phyloP scores from a whole-genome alignment of 1,140 invertebrate species.

The Brachionus rotundiformis region DNA sequence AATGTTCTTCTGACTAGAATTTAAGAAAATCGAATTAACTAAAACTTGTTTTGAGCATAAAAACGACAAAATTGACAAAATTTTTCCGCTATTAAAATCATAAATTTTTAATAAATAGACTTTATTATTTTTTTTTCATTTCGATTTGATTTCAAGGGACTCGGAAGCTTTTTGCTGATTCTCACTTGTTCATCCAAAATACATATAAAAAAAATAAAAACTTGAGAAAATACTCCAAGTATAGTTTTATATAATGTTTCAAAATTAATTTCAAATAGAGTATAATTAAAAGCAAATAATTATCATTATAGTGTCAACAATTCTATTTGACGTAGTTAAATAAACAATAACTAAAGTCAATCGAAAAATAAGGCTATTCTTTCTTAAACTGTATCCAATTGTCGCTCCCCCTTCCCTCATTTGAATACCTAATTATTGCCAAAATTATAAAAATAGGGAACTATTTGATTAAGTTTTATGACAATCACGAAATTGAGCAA shows the following conservation, averaged over 20 bases:
- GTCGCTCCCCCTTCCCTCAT: no score
- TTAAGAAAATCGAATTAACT: not conserved
- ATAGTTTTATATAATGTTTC: not conserved
- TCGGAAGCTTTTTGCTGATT: not conserved
- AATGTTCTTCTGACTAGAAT: not conserved
- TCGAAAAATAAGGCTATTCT: no score
- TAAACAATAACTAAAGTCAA: not conserved
- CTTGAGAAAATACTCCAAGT: not conserved
- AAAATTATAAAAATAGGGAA: not conserved
- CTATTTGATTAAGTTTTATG: not conserved
- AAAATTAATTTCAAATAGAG: not conserved
- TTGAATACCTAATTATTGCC: not conserved
- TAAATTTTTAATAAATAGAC: not conserved
- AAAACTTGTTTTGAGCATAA: not conserved
- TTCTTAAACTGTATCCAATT: no score
- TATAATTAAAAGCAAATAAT: not conserved
- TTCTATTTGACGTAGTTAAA: not conserved
- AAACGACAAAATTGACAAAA: not conserved
- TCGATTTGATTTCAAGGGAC: not conserved
- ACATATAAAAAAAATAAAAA: not conserved
- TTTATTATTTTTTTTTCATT: not conserved
- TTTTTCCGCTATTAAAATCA: not conserved
- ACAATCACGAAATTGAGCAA: not conserved
- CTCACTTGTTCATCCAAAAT: not conserved
- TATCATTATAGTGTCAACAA: not conserved